Percentiles rank a stretch among this genome's conserved stretches.
These are phyloP conservation scores for Loripinus fragilis DNA, from an alignment of 2,888 invertebrate species.

Conservation along the genomic window DNA sequence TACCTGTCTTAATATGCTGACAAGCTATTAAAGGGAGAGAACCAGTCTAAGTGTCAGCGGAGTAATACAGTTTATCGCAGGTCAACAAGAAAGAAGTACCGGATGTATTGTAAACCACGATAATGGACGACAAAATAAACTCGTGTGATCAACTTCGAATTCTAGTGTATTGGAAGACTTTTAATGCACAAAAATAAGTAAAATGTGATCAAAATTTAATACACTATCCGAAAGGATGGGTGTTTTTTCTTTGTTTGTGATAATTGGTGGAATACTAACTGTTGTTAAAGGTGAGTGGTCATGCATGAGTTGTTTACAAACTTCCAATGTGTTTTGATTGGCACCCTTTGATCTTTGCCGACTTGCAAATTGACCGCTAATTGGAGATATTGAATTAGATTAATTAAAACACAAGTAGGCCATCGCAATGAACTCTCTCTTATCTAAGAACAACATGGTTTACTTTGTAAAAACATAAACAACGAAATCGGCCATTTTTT, in stretches of 20 bases:
- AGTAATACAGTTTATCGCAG: slow-evolving; percentile 28
- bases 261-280: slow-evolving; percentile 46
- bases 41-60: slow-evolving; percentile 48
- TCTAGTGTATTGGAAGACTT: slow-evolving; percentile 39
- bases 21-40: no score
- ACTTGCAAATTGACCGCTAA: slow-evolving; percentile 24
- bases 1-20: no score
- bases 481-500: no score
- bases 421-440: no score
- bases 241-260: slow-evolving; percentile 51
- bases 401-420: no score
- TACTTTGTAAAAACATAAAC: no score
- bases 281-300: slow-evolving; percentile 47
- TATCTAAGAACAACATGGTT: no score
- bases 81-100: slow-evolving; percentile 42
- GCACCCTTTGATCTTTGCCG: slow-evolving; percentile 56
- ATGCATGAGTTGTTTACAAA: slow-evolving; percentile 28
- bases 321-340: slow-evolving; percentile 49
- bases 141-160: slow-evolving; percentile 39
- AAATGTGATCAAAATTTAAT: slow-evolving; percentile 36
- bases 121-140: slow-evolving; percentile 56
- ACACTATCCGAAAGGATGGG: slow-evolving; percentile 65
- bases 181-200: slow-evolving; percentile 31
- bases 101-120: slow-evolving; percentile 52
- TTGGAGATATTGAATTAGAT: no score